These are phyloP conservation scores for Laticauda colubrina DNA, from an alignment of 2,113 vertebrate genomes.

Conservation along the genomic window DNA sequence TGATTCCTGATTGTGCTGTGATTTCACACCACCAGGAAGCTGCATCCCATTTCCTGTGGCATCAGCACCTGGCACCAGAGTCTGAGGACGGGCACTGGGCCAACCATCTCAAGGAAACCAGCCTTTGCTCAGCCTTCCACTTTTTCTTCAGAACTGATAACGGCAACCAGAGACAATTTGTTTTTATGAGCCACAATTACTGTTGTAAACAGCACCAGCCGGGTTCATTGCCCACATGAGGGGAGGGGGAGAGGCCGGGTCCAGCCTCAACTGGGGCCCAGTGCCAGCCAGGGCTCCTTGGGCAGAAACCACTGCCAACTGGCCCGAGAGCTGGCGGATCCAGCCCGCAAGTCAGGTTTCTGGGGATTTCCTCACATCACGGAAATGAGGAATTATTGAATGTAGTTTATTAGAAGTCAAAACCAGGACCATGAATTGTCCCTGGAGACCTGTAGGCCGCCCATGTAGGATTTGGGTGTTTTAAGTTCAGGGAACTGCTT, in stretches of 20 bases:
- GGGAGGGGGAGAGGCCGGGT: neutral
- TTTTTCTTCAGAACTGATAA: neutral
- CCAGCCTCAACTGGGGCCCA: neutral
- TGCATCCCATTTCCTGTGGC: neutral
- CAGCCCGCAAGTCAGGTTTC: neutral
- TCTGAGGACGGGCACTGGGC: neutral
- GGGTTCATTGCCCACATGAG: neutral
- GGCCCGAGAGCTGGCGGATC: neutral
- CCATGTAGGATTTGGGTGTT: neutral
- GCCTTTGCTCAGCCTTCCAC: neutral
- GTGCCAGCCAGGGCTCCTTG: neutral
- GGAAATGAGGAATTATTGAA: neutral
- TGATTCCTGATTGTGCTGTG: neutral
- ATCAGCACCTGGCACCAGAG: neutral
- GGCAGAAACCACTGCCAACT: neutral
- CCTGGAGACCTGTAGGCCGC: rapidly evolving
- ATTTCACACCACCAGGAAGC: neutral
- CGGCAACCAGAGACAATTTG: neutral
- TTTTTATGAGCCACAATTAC: neutral
- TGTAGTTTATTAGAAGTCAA: neutral
- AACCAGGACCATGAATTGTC: neutral
- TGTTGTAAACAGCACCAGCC: neutral
- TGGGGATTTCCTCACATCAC: neutral
- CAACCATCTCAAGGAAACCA: neutral
- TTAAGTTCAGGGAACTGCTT: neutral